phyloP scores from a whole-genome alignment of 2,113 vertebrate species.

The Conger conger region DNA sequence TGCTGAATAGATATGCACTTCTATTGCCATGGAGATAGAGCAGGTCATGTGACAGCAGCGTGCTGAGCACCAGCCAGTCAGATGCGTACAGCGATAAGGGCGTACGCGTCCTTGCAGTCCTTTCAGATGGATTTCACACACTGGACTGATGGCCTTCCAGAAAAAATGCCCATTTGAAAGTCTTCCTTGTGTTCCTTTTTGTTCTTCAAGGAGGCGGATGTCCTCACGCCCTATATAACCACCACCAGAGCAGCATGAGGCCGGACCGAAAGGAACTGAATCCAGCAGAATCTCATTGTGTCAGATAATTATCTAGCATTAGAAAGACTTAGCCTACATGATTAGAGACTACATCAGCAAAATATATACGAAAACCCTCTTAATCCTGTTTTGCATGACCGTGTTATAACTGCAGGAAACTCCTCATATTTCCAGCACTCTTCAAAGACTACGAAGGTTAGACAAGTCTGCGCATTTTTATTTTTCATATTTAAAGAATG shows the following conservation, averaged over 20 bases:
- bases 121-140: not conserved
- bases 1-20: slow-evolving; percentile 40
- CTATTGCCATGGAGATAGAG: slow-evolving; percentile 33
- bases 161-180: not conserved
- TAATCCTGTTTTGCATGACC: not conserved
- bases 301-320: not conserved
- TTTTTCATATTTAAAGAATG: no score
- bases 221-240: not conserved
- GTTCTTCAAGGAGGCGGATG: not conserved
- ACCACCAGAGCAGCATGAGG: no score
- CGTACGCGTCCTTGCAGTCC: slow-evolving; percentile 63
- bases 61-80: not conserved
- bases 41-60: slow-evolving; percentile 16
- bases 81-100: slow-evolving; percentile 69
- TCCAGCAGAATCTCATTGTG: not conserved
- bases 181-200: not conserved
- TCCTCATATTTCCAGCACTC: no score
- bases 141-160: not conserved
- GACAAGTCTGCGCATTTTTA: no score
- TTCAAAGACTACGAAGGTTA: no score
- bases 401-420: not conserved
- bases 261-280: not conserved
- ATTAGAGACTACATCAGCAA: no score
- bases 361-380: not conserved
- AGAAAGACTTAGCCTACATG: not conserved